Percentiles rank a stretch among this genome's conserved stretches.
phyloP scores from a whole-genome alignment of 1,140 invertebrate species.

The Leptinotarsa texana region DNA sequence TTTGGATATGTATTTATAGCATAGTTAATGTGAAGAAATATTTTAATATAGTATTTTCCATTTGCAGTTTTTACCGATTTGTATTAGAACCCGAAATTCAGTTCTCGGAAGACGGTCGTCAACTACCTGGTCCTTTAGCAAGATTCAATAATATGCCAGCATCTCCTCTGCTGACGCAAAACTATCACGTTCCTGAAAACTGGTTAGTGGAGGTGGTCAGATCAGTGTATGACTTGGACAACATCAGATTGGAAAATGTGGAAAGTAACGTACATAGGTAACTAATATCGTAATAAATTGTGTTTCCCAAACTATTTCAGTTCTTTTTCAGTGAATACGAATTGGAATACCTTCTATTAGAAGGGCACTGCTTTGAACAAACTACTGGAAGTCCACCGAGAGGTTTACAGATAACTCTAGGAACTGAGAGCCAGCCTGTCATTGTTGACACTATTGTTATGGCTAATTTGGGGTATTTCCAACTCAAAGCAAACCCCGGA shows the following conservation, averaged over 20 bases:
- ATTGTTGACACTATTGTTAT: slow-evolving; percentile 98
- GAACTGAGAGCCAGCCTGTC: slow-evolving; percentile 75
- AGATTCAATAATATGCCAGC: slow-evolving; percentile 87
- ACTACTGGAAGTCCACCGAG: slow-evolving; percentile 89
- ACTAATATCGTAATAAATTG: neutral
- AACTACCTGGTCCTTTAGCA: slow-evolving; percentile 73
- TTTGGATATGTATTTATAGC: slow-evolving; percentile 5
- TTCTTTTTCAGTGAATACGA: slow-evolving; percentile 81
- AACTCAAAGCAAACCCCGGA: slow-evolving; percentile 97
- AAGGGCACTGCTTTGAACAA: slow-evolving; percentile 96
- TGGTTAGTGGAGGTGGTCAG: slow-evolving; percentile 96
- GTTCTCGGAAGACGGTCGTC: slow-evolving; percentile 71
- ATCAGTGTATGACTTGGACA: slow-evolving; percentile 97
- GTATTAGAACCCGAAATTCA: slow-evolving; percentile 88
- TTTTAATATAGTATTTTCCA: slow-evolving; percentile 18
- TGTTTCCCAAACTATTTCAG: neutral
- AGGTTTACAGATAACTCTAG: slow-evolving; percentile 95
- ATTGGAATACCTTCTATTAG: slow-evolving; percentile 86
- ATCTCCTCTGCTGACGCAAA: slow-evolving; percentile 91
- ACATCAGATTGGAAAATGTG: slow-evolving; percentile 91
- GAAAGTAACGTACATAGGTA: slow-evolving; percentile 74
- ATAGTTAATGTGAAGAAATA: neutral
- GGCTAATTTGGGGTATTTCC: slow-evolving; percentile 98
- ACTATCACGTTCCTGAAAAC: slow-evolving; percentile 95
- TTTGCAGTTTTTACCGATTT: slow-evolving; percentile 89